Conservation (phyloP, 2,888 invertebrate species). For the Drosophila seclusa region DNA sequence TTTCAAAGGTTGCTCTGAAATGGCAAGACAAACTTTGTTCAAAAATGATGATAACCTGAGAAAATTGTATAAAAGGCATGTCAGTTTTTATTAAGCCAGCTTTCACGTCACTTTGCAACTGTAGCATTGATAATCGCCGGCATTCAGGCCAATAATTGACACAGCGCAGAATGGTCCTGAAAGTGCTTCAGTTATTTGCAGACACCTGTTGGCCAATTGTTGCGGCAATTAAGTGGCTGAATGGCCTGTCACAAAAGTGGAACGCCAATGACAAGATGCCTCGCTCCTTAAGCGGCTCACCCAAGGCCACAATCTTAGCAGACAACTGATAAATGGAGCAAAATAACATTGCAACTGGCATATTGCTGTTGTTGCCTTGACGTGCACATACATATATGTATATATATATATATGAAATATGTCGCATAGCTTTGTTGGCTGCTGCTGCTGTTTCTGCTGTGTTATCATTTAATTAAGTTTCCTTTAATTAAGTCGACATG, state of each 20-base stretch:
- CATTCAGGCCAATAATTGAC: conserved; percentile 60
- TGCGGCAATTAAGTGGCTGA: conserved; percentile 41
- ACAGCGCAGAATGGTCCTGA: conserved; percentile 23
- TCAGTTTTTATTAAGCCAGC: conserved; percentile 3
- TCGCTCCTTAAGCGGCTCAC: conserved; percentile 12
- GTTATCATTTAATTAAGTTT: conserved; percentile 82
- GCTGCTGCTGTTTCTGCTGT: conserved; percentile 50
- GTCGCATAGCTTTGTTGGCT: conserved; percentile 73
- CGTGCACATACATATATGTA: background rate
- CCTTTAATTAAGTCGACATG: conserved; percentile 81
- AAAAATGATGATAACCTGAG: background rate
- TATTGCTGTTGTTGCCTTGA: conserved; percentile 4
- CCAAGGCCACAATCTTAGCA: conserved; percentile 18
- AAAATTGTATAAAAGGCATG: background rate
- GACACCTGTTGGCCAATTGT: conserved; percentile 50
- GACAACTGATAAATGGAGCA: background rate
- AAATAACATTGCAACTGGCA: conserved; percentile 13
- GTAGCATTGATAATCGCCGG: conserved; percentile 47
- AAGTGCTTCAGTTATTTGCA: conserved; percentile 48
- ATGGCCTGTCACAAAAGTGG: conserved; percentile 30
- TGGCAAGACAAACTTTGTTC: background rate
- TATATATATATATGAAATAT: conserved; percentile 36
- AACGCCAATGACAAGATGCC: conserved; percentile 3
- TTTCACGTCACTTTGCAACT: conserved; percentile 24
- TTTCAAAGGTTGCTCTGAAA: background rate